Percentiles rank a stretch among this genome's conserved stretches.
phyloP scores from a whole-genome alignment of 2,797 vertebrate species.

The Diplodus puntazzo region DNA sequence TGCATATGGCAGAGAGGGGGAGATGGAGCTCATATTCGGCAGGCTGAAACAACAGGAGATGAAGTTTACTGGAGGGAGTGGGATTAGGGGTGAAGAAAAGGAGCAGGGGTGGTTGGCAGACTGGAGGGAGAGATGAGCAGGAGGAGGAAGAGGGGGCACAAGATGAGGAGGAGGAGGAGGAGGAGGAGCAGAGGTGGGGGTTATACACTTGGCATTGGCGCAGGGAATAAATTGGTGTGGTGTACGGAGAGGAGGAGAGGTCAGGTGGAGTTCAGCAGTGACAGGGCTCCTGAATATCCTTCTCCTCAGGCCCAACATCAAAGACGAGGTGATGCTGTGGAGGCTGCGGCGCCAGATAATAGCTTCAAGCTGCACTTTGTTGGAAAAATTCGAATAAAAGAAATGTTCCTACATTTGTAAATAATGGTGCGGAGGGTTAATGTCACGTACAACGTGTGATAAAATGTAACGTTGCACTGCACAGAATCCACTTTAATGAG shows the following conservation, averaged over 20 bases:
- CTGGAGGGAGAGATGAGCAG: conserved; percentile 36
- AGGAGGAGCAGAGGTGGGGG: conserved; percentile 25
- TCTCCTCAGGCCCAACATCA: conserved; percentile 52
- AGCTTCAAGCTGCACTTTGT: conserved; percentile 18
- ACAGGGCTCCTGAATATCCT: conserved; percentile 45
- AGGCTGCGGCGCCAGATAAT: conserved; percentile 14
- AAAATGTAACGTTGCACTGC: background rate
- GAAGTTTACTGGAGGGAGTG: conserved; percentile 14
- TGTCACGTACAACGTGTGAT: background rate
- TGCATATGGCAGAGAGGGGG: conserved; percentile 19
- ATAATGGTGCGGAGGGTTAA: background rate
- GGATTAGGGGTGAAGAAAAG: conserved; percentile 36
- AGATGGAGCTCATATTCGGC: background rate
- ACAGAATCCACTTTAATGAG: conserved; percentile 10
- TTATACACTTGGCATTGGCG: conserved; percentile 48
- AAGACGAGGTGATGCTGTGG: conserved; percentile 38
- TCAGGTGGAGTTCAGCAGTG: conserved; percentile 73
- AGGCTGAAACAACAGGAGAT: conserved; percentile 9
- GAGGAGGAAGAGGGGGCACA: conserved; percentile 17
- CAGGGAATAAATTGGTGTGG: conserved; percentile 64
- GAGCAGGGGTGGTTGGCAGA: conserved; percentile 25
- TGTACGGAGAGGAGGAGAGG: conserved; percentile 51
- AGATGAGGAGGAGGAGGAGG: conserved; percentile 13
- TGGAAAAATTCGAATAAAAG: background rate
- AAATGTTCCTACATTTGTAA: background rate